Conservation (phyloP, 2,888 invertebrate genomes). For the Oscheius sp. region DNA sequence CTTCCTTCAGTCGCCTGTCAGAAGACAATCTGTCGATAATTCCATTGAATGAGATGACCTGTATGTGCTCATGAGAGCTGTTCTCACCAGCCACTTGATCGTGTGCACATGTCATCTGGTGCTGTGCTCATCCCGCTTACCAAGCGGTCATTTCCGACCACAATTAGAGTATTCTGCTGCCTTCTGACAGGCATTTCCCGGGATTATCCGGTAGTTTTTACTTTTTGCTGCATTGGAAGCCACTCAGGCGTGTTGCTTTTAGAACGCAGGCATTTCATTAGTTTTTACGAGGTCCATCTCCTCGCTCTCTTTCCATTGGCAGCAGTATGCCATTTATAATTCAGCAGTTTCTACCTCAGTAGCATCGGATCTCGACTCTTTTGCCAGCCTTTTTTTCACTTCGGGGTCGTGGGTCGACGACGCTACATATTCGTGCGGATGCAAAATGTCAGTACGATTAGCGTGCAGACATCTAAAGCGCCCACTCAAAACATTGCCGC, state of each 20-base stretch:
- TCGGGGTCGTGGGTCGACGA: constrained; percentile 10
- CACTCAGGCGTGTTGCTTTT: neutral
- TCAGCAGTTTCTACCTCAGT: constrained; percentile 26
- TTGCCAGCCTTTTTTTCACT: constrained; percentile 6
- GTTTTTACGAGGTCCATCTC: constrained; percentile 36
- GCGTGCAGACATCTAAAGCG: constrained; percentile 29
- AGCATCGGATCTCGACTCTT: neutral
- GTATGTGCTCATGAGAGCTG: constrained; percentile 18
- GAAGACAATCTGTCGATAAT: constrained; percentile 17
- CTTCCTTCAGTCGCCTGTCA: constrained; percentile 28
- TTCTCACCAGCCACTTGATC: constrained; percentile 35
- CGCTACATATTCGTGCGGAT: constrained; percentile 29
- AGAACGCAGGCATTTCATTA: constrained; percentile 31
- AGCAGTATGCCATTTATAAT: constrained; percentile 19
- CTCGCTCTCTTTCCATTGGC: constrained; percentile 14
- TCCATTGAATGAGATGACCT: constrained; percentile 17
- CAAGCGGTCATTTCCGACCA: constrained; percentile 29
- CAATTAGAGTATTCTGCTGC: constrained; percentile 21
- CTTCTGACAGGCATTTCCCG: constrained; percentile 19
- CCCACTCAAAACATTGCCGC: constrained; percentile 29
- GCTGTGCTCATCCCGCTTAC: constrained; percentile 34
- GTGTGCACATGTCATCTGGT: constrained; percentile 36
- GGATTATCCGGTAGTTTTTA: constrained; percentile 1
- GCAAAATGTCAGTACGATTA: constrained; percentile 37
- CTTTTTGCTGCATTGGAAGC: neutral